Percentiles rank a stretch among this genome's conserved stretches.
Conservation (phyloP, 2,113 vertebrate genomes). For the Neoarius graeffei region DNA sequence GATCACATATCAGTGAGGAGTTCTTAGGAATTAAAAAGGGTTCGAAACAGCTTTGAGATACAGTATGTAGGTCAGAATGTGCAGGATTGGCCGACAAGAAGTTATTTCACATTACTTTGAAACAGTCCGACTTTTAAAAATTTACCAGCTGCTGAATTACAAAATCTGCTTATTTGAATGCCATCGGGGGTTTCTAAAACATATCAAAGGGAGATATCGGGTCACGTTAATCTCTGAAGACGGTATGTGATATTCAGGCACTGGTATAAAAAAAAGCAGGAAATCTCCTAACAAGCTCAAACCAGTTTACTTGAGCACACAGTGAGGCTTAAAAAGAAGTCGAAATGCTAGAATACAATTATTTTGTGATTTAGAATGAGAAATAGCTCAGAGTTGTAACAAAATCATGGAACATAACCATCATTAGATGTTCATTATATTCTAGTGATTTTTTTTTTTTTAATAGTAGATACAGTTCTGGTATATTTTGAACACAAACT, state of each 20-base stretch:
- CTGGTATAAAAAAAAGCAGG: background rate
- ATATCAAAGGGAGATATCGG: slow-evolving; percentile 36
- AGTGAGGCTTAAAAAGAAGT: background rate
- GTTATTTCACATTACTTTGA: slow-evolving; percentile 45
- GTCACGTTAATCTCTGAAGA: slow-evolving; percentile 27
- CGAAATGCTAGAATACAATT: background rate
- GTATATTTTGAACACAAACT: background rate
- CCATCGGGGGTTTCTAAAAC: background rate
- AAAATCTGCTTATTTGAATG: slow-evolving; percentile 42
- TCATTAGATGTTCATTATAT: background rate
- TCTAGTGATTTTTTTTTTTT: no score
- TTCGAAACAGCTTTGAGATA: slow-evolving; percentile 35
- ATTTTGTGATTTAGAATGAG: background rate
- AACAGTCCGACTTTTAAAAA: slow-evolving; percentile 45
- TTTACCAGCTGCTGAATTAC: slow-evolving; percentile 46
- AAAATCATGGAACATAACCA: background rate
- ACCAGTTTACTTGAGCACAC: background rate
- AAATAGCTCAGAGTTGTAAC: background rate
- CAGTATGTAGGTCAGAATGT: slow-evolving; percentile 43
- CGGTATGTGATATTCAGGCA: background rate
- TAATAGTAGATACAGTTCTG: background rate
- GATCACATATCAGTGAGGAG: background rate
- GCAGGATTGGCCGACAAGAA: slow-evolving; percentile 37
- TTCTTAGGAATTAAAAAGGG: slow-evolving; percentile 10
- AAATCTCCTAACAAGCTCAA: background rate